Conservation (phyloP, 2,797 vertebrate genomes). For the Natrix natrix region DNA sequence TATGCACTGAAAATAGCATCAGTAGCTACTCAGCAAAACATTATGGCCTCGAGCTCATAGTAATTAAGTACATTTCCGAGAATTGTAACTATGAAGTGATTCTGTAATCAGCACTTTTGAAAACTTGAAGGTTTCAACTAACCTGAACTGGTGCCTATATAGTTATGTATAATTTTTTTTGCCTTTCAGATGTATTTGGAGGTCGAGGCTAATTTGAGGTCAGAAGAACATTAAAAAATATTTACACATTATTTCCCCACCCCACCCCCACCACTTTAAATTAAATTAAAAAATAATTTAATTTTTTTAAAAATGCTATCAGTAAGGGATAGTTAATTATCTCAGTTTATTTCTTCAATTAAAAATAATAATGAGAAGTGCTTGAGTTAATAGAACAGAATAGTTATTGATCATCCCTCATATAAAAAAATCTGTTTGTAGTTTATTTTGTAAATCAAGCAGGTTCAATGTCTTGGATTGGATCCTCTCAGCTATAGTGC, state of each 20-base stretch:
- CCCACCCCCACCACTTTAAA: not conserved
- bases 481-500: not conserved
- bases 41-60: not conserved
- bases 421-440: not conserved
- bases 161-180: not conserved
- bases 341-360: not conserved
- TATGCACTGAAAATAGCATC: not conserved
- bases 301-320: not conserved
- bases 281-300: not conserved
- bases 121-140: not conserved
- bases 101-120: conserved; percentile 1
- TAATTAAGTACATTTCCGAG: not conserved
- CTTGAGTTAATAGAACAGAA: not conserved
- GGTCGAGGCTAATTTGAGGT: not conserved
- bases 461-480: not conserved
- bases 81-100: not conserved
- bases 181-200: not conserved
- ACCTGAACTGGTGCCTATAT: not conserved
- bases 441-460: not conserved
- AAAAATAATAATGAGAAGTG: too few relatives aligned
- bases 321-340: not conserved
- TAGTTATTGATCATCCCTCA: not conserved
- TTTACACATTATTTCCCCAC: not conserved
- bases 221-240: not conserved
- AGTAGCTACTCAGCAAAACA: not conserved